Conservation (phyloP, 2,888 invertebrate genomes). For the Tiphia femorata region DNA sequence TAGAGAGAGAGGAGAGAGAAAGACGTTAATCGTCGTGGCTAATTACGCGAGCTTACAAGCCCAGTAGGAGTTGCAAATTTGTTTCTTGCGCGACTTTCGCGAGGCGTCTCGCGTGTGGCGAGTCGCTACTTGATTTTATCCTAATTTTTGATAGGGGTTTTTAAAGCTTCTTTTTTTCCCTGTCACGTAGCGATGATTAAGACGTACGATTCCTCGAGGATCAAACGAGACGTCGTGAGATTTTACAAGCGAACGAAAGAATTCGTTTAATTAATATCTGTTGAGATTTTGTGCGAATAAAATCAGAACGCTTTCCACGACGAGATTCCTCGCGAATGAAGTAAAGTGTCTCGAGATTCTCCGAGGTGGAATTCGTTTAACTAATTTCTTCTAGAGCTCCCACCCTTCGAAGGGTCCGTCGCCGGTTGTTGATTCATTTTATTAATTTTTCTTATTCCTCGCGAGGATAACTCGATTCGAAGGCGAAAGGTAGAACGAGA, state of each 20-base stretch:
- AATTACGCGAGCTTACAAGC: slow-evolving; percentile 50
- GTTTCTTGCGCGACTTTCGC: too few relatives aligned
- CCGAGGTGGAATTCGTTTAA: slow-evolving; percentile 58
- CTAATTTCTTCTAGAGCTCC: slow-evolving; percentile 56
- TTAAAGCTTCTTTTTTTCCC: too few relatives aligned
- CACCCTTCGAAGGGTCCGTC: slow-evolving; percentile 37
- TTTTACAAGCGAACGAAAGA: background rate
- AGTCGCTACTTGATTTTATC: too few relatives aligned
- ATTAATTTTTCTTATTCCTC: slow-evolving; percentile 63
- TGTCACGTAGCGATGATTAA: too few relatives aligned
- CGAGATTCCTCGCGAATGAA: background rate
- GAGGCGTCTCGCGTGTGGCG: too few relatives aligned
- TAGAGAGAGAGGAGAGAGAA: slow-evolving; percentile 10
- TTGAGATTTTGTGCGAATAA: too few relatives aligned
- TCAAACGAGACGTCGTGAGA: too few relatives aligned
- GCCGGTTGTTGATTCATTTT: slow-evolving; percentile 64
- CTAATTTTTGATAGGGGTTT: too few relatives aligned
- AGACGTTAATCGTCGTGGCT: slow-evolving; percentile 56
- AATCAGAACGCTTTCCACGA: too few relatives aligned
- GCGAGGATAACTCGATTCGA: slow-evolving; percentile 62
- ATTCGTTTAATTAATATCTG: background rate
- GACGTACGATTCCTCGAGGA: too few relatives aligned
- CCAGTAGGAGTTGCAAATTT: too few relatives aligned
- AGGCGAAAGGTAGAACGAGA: slow-evolving; percentile 28
- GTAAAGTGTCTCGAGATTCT: too few relatives aligned